Percentiles rank a stretch among this genome's conserved stretches.
These are phyloP conservation scores for Lithophane leautieri DNA, from an alignment of 2,888 invertebrate genomes.

Conservation along the genomic window DNA sequence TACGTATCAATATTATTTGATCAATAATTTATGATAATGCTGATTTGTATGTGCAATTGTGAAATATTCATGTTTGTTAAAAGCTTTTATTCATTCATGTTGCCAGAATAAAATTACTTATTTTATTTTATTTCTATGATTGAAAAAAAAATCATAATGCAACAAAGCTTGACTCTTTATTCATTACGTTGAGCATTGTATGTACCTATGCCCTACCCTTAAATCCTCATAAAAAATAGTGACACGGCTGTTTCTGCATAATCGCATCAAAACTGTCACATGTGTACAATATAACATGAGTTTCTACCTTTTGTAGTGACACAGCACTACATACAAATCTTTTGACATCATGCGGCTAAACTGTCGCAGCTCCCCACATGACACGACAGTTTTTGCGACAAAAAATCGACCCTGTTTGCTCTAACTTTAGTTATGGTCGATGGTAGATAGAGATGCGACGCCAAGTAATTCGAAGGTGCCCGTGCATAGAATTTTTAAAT, in stretches of 20 bases:
- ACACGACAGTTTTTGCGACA: conserved; percentile 72
- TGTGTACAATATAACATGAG: conserved; percentile 59
- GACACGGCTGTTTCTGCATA: conserved; percentile 63
- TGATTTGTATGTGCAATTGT: background rate
- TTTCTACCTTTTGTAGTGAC: conserved; percentile 61
- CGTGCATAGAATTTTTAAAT: conserved; percentile 75
- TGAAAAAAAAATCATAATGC: no score
- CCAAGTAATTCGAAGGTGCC: conserved; percentile 62
- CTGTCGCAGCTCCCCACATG: conserved; percentile 74
- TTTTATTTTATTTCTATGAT: background rate
- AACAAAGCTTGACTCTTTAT: background rate
- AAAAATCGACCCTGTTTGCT: conserved; percentile 72
- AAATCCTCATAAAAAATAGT: conserved; percentile 64
- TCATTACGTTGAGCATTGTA: conserved; percentile 12
- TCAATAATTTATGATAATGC: background rate
- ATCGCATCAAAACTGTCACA: conserved; percentile 66
- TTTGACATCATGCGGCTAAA: conserved; percentile 69
- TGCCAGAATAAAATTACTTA: background rate
- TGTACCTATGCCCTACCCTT: conserved; percentile 7
- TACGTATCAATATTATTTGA: conserved; percentile 17
- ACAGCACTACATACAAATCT: conserved; percentile 67
- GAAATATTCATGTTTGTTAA: background rate
- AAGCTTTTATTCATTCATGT: background rate
- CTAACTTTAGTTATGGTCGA: conserved; percentile 68
- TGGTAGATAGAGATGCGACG: conserved; percentile 59